These are phyloP conservation scores for Uria lomvia DNA, from an alignment of 2,113 vertebrate species.

Conservation along the genomic window DNA sequence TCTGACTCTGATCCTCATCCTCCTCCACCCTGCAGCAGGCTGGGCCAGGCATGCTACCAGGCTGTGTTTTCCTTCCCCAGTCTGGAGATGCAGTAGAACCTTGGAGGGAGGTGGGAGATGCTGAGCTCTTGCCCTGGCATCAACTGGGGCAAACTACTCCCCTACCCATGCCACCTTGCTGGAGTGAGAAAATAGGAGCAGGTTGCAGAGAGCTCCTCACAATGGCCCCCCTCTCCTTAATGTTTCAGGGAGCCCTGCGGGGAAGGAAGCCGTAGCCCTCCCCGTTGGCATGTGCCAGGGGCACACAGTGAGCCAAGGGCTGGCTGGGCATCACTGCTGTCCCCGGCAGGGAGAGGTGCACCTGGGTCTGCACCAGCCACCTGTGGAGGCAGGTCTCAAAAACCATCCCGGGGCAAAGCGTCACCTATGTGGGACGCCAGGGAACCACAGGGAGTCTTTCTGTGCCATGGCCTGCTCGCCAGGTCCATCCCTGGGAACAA, in stretches of 20 bases:
- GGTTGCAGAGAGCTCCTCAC: background rate
- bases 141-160: background rate
- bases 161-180: background rate
- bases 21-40: background rate
- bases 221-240: background rate
- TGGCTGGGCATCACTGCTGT: background rate
- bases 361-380: background rate
- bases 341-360: background rate
- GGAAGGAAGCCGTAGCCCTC: background rate
- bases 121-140: background rate
- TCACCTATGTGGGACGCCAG: background rate
- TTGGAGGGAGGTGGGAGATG: background rate
- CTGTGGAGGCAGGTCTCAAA: background rate
- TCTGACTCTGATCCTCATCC: background rate
- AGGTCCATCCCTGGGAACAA: background rate
- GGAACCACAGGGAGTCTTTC: background rate
- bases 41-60: background rate
- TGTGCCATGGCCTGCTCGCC: background rate
- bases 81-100: background rate
- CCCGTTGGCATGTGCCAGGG: fast-evolving
- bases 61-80: background rate
- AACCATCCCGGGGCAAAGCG: background rate
- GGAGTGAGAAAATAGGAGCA: background rate
- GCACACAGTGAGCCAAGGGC: background rate
- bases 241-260: fast-evolving